Evolutionary conservation across 2,888 invertebrate species (phyloP).

Genomic region (Sericinus montela): DNA sequence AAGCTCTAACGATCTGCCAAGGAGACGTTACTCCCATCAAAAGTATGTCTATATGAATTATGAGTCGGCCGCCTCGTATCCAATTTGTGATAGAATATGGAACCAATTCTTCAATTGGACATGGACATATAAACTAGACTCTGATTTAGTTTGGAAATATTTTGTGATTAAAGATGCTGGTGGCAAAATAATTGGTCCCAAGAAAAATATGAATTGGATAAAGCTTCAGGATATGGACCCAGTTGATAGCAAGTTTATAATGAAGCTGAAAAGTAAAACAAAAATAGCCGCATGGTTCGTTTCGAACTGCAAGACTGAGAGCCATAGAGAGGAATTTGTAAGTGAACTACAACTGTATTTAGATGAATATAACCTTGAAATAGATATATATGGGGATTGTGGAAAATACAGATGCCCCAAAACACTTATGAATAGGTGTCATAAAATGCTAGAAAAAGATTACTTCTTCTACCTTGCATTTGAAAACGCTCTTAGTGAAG

Average conservation of each 20-base stretch:
- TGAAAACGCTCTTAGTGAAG: conserved; percentile 57
- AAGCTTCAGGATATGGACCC: conserved; percentile 35
- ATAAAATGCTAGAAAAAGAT: conserved; percentile 36
- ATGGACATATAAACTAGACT: conserved; percentile 59
- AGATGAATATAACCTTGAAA: conserved; percentile 34
- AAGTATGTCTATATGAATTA: conserved; percentile 56
- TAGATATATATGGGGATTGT: conserved; percentile 53
- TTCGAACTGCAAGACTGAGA: conserved; percentile 49
- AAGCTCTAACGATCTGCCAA: conserved; percentile 34
- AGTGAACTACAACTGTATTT: conserved; percentile 34
- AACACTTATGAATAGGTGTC: conserved; percentile 39
- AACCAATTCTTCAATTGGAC: conserved; percentile 61
- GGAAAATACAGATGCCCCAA: conserved; percentile 44
- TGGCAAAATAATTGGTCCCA: conserved; percentile 44
- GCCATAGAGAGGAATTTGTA: conserved; percentile 43
- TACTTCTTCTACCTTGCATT: conserved; percentile 63
- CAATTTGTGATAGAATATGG: conserved; percentile 39
- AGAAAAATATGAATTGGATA: conserved; percentile 39
- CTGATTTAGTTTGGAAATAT: conserved; percentile 54
- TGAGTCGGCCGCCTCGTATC: conserved; percentile 49
- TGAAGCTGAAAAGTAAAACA: conserved; percentile 35
- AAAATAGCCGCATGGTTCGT: conserved; percentile 53
- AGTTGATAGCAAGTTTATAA: conserved; percentile 30
- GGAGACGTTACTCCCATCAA: conserved; percentile 35
- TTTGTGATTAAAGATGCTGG: conserved; percentile 39